Evolutionary conservation across 2,888 invertebrate species (phyloP).

Genomic region (Scaptomyza tumidula): DNA sequence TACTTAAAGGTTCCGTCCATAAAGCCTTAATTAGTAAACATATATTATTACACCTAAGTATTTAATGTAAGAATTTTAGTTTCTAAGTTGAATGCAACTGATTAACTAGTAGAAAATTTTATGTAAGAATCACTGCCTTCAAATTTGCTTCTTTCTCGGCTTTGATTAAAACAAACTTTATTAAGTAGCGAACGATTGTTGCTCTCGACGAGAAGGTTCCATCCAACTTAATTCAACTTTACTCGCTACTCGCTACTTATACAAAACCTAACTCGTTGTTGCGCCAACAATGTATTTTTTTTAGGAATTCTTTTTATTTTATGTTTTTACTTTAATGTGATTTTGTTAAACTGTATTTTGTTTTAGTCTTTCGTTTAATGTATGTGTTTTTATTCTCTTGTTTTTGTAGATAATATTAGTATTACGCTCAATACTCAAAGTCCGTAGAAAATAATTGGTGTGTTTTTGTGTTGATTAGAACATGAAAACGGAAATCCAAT

Average conservation of each 20-base stretch:
- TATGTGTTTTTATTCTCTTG: conserved; percentile 33
- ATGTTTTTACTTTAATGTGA: conserved; percentile 58
- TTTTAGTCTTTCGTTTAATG: conserved; percentile 46
- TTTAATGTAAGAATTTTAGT: conserved; percentile 16
- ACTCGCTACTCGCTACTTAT: conserved; percentile 15
- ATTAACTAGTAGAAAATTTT: conserved; percentile 32
- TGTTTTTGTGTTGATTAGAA: conserved; percentile 47
- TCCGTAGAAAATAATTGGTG: conserved; percentile 64
- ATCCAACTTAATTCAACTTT: conserved; percentile 26
- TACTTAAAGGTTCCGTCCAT: conserved; percentile 68
- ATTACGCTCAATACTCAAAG: conserved; percentile 72
- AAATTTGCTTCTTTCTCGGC: conserved; percentile 1
- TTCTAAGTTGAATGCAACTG: conserved; percentile 26
- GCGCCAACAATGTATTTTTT: conserved; percentile 18
- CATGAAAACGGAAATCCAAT: conserved; percentile 58
- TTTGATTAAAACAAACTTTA: not conserved
- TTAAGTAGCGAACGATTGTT: conserved; percentile 7
- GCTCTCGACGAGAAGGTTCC: conserved; percentile 14
- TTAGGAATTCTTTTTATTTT: not conserved
- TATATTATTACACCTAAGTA: conserved; percentile 6
- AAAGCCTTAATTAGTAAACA: conserved; percentile 49
- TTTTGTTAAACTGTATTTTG: conserved; percentile 72
- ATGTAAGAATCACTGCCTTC: conserved; percentile 22
- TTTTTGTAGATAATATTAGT: conserved; percentile 51
- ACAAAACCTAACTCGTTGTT: conserved; percentile 10